These are phyloP conservation scores for Zonotrichia albicollis DNA, from an alignment of 2,797 vertebrate species.

Conservation along the genomic window DNA sequence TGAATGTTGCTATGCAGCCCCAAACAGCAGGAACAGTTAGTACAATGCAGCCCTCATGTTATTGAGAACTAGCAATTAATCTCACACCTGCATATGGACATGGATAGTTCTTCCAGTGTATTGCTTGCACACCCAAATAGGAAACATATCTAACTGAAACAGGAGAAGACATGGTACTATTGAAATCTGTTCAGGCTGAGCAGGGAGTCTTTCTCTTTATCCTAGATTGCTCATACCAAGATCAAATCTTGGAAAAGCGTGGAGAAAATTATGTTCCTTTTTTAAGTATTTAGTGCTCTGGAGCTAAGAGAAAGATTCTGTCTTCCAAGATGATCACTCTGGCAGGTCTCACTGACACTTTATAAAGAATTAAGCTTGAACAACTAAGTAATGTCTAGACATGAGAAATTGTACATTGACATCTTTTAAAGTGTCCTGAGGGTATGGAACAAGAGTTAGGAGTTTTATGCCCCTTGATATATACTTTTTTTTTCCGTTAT, in stretches of 20 bases:
- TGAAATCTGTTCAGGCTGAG: background rate
- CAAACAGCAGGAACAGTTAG: background rate
- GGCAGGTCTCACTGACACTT: background rate
- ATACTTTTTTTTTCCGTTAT: background rate
- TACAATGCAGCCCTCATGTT: background rate
- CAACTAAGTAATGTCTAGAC: constrained; percentile 31
- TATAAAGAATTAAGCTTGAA: constrained; percentile 6
- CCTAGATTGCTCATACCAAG: background rate
- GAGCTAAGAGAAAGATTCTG: background rate
- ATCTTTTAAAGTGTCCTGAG: constrained; percentile 3
- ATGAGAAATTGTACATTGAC: background rate
- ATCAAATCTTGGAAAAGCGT: background rate
- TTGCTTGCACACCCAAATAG: background rate
- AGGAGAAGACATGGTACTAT: too few species aligned
- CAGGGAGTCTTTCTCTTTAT: background rate
- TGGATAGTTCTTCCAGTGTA: background rate
- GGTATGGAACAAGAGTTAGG: background rate
- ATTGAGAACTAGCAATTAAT: background rate
- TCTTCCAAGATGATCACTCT: background rate
- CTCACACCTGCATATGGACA: background rate
- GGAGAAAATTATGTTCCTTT: background rate
- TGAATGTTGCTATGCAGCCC: background rate
- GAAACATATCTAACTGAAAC: background rate
- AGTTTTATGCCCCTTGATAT: background rate
- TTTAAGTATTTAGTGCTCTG: background rate